These are phyloP conservation scores for Coptodon rendalli DNA, from an alignment of 2,113 vertebrate genomes.

Conservation along the genomic window DNA sequence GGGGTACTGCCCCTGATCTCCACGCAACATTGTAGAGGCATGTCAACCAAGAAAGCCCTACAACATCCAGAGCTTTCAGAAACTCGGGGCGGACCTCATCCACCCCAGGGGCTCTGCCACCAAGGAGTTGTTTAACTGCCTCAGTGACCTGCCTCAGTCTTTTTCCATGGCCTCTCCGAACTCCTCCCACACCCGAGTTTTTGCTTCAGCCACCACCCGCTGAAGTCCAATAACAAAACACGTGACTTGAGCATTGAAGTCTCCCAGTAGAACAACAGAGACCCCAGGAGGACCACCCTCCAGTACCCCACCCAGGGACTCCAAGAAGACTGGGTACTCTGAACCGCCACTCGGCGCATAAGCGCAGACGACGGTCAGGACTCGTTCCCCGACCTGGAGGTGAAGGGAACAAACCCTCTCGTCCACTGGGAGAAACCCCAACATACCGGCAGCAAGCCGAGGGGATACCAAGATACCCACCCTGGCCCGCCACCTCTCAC, in stretches of 20 bases:
- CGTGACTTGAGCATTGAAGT: conserved; percentile 1
- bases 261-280: neutral
- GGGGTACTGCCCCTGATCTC: neutral
- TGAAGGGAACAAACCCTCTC: fast-evolving
- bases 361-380: neutral
- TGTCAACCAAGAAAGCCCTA: neutral
- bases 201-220: neutral
- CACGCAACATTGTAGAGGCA: fast-evolving
- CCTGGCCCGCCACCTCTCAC: neutral
- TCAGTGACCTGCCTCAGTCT: neutral
- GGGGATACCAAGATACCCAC: neutral
- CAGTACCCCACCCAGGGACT: neutral
- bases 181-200: neutral
- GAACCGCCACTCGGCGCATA: neutral
- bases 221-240: neutral
- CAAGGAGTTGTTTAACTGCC: neutral
- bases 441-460: neutral
- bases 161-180: neutral
- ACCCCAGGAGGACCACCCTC: neutral
- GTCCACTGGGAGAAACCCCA: neutral
- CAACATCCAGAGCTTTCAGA: neutral
- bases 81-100: neutral
- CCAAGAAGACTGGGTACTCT: neutral
- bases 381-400: neutral
- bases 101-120: neutral